Conservation (phyloP, 2,797 vertebrate species). For the Spinibarbus caldwelli region DNA sequence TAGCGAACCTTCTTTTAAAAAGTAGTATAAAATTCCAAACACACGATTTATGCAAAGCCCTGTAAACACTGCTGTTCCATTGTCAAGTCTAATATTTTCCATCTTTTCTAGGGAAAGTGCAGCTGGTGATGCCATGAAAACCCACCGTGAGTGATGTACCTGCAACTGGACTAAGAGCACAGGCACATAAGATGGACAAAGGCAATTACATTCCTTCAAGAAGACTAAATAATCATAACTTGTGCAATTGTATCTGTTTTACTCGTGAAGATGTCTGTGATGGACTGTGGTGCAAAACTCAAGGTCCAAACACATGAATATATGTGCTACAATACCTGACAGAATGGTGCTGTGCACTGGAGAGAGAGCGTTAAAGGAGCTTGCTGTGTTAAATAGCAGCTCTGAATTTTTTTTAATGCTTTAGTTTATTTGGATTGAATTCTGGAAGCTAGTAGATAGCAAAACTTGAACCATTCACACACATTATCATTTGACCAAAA, state of each 20-base stretch:
- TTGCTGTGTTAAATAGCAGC: neutral
- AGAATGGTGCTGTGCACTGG: constrained; percentile 5
- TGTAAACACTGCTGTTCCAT: neutral
- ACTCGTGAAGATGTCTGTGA: neutral
- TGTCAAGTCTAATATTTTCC: neutral
- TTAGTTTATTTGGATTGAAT: neutral
- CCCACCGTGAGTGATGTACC: constrained; percentile 73
- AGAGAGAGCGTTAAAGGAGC: neutral
- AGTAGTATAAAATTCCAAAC: neutral
- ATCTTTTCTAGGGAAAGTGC: constrained; percentile 70
- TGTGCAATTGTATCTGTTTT: neutral
- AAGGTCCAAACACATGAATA: neutral
- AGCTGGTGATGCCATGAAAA: constrained; percentile 72
- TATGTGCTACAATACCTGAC: neutral
- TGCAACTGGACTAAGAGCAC: neutral
- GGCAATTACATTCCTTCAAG: neutral
- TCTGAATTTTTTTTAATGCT: neutral
- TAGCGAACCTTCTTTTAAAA: too few relatives aligned
- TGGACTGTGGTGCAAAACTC: neutral
- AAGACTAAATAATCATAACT: neutral
- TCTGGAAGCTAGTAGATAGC: neutral
- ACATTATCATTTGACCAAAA: neutral
- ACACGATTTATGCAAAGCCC: neutral
- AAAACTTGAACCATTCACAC: neutral
- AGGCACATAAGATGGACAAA: neutral